phyloP scores from a whole-genome alignment of 1,140 invertebrate species.

The Tetramorium simillimum region DNA sequence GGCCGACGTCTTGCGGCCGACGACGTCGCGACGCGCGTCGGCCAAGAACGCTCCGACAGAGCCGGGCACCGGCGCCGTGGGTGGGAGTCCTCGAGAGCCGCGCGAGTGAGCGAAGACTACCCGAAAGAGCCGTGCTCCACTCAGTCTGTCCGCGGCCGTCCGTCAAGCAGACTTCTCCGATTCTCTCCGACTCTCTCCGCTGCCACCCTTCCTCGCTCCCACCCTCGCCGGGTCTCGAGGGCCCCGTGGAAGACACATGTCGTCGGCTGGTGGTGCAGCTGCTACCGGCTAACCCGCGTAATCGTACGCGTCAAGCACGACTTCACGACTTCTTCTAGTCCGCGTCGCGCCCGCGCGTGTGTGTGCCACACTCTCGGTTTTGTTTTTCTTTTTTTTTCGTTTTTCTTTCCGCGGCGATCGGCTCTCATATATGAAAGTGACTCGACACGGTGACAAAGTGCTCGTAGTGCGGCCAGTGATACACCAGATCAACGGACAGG shows the following conservation, averaged over 20 bases:
- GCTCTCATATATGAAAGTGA: conserved; percentile 36
- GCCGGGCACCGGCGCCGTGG: conserved; percentile 35
- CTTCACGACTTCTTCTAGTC: not conserved
- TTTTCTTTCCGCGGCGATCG: not conserved
- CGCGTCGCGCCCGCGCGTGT: not conserved
- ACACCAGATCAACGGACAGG: not conserved
- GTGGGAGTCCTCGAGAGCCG: conserved; percentile 61
- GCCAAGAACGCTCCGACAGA: not conserved
- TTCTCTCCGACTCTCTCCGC: conserved; percentile 41
- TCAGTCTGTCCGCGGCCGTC: conserved; percentile 74
- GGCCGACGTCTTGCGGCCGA: not conserved
- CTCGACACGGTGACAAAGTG: conserved; percentile 48
- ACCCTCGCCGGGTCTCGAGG: not conserved
- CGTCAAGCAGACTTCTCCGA: conserved; percentile 70
- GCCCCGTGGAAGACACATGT: conserved; percentile 65
- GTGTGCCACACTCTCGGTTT: not conserved
- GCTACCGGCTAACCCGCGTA: conserved; percentile 44
- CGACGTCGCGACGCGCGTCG: not conserved
- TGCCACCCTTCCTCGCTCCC: not conserved
- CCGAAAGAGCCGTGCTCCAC: conserved; percentile 68
- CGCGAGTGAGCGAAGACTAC: conserved; percentile 66
- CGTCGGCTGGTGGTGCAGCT: conserved; percentile 53
- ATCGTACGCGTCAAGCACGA: not conserved
- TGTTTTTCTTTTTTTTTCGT: not conserved
- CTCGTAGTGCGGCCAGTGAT: conserved; percentile 23